Base-by-base conservation (phyloP, 2,113 vertebrate species). In the Sphyrna mokarran region DNA sequence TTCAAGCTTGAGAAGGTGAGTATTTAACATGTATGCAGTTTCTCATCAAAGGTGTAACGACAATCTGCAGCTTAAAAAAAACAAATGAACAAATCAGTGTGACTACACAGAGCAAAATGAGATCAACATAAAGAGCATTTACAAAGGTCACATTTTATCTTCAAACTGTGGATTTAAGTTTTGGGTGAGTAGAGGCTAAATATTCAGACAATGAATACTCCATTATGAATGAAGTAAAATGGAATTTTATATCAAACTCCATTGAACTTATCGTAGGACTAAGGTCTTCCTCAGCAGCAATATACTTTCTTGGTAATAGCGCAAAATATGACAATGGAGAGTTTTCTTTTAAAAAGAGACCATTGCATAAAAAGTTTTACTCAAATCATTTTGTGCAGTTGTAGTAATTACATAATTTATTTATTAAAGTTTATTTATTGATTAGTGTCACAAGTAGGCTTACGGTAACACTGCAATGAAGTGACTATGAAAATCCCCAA, bases 191-290 rank as follows among this genome's bases (percentile, higher is more conserved):
- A 22, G n/a, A 33, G 87, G 13, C 11, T 16, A 22, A 93, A 91
- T 91, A 37, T 91, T 91, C 58, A 91, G 89, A 66, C n/a, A 61
- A 61, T 90, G 54, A 61, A 93, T 66, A 93, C 89, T 37, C 61
- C 33, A 66, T 66, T 61, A 43, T 83, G 16, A 83, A 83, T 83
- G 16, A 83, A 83, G 80, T 43, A 43, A 83, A 83, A 83, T 83
- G 80, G 80, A 83, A 80, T 80, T 37, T 40, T 22, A 58, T 89
- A 90, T 33, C 26, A 90, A 90, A 90, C 87, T 90, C 26, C 29
- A 16, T 26, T 66, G 18, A 93, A 91, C 29, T 61, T 58, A 91
- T 89, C 14, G n/a, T 8, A 63, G 54, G 58, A 63, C 58, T 18
- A 63, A n/a, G 87, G 33, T 61, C 87, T 80, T 80, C 33, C 63